A percentile compares a stretch with the other conserved stretches of the same genome.
These are phyloP conservation scores for Apodemia duryi DNA, from an alignment of 2,888 invertebrate genomes.

Conservation along the genomic window DNA sequence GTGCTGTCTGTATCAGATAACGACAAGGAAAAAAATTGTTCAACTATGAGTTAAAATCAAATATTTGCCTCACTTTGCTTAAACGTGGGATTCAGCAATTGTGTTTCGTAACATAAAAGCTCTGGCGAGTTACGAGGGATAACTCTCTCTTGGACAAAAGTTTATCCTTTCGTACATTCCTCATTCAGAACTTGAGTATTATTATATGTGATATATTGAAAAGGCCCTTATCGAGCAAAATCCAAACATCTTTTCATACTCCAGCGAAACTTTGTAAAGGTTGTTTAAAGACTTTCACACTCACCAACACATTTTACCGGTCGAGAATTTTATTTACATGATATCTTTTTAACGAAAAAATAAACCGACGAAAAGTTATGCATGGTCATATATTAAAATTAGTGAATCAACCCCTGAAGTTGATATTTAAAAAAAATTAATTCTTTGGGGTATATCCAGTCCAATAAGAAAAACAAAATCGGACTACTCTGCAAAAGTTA, in stretches of 20 bases:
- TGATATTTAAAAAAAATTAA: too few species aligned
- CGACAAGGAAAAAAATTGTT: too few species aligned
- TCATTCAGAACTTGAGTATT: background rate
- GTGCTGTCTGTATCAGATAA: too few species aligned
- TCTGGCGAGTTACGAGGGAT: background rate
- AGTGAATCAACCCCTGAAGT: too few species aligned
- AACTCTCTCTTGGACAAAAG: background rate
- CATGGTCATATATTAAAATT: too few species aligned
- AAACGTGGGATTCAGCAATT: background rate
- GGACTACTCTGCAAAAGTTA: too few species aligned
- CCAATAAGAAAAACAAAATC: too few species aligned
- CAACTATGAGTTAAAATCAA: background rate
- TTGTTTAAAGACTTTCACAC: slow-evolving; percentile 1
- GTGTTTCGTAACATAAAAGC: background rate
- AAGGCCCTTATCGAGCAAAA: background rate
- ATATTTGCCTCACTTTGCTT: slow-evolving; percentile 4
- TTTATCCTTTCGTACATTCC: background rate
- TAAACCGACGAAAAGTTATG: too few species aligned
- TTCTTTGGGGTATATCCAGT: too few species aligned
- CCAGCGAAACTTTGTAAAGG: background rate
- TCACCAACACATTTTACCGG: background rate
- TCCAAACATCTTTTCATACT: background rate
- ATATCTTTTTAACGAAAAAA: too few species aligned
- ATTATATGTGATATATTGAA: slow-evolving; percentile 6
- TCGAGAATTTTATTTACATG: too few species aligned